Percentiles rank a stretch among this genome's conserved stretches.
Evolutionary conservation across 2,113 vertebrate species (phyloP).

Genomic region (Craseonycteris thonglongyai): DNA sequence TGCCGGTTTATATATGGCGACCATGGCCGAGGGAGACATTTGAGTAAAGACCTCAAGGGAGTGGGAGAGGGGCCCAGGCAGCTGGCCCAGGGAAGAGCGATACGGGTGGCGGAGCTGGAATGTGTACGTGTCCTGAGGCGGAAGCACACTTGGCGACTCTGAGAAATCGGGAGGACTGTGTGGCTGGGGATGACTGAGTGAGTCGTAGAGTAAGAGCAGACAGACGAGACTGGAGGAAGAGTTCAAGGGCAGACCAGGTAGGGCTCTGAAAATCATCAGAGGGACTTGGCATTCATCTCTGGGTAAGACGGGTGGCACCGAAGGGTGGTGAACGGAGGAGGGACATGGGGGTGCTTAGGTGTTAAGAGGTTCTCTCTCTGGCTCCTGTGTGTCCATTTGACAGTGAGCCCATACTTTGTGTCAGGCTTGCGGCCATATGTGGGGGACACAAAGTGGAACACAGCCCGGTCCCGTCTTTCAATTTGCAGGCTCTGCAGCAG

Average conservation of each 20-base stretch:
- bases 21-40: background rate
- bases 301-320: background rate
- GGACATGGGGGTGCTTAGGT: background rate
- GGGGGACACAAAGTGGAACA: background rate
- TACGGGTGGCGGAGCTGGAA: background rate
- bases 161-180: background rate
- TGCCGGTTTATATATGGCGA: background rate
- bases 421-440: background rate
- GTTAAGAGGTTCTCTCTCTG: background rate
- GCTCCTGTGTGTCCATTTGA: background rate
- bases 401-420: background rate
- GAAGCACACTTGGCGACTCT: background rate
- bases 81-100: background rate
- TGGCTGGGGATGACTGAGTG: background rate
- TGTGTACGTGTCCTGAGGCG: background rate
- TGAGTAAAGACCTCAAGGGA: background rate
- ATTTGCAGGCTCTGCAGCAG: background rate
- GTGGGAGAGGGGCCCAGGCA: background rate
- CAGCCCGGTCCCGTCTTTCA: background rate
- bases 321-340: background rate
- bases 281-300: background rate
- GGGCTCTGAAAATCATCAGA: background rate
- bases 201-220: background rate
- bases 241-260: background rate
- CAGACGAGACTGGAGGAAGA: background rate